Evolutionary conservation across 2,888 invertebrate genomes (phyloP).

Genomic region (Yponomeuta malinellus): DNA sequence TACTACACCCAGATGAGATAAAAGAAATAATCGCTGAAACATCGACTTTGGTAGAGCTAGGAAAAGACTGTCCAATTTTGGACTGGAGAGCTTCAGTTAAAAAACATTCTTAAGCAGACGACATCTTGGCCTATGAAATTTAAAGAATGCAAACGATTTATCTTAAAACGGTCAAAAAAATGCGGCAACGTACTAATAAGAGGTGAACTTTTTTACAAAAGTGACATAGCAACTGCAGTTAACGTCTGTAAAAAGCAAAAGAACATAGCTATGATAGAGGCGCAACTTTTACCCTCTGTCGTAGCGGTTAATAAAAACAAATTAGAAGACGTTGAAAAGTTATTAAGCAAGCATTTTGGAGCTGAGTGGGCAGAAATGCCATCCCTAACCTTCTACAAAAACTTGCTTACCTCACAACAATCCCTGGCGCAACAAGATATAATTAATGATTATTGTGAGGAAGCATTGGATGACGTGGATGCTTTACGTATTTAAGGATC

Average conservation of each 20-base stretch:
- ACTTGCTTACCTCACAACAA: neutral
- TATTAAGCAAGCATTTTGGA: constrained; percentile 11
- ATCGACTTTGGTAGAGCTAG: constrained; percentile 5
- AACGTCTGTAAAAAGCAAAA: constrained; percentile 2
- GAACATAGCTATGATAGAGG: neutral
- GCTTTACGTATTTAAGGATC: neutral
- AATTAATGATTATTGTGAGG: neutral
- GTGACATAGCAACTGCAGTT: neutral
- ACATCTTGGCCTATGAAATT: constrained; percentile 8
- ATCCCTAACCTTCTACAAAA: neutral
- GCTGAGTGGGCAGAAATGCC: neutral
- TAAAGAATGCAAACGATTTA: constrained; percentile 10
- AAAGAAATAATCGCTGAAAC: constrained; percentile 4
- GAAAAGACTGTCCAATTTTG: constrained; percentile 5
- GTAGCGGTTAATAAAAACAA: constrained; percentile 6
- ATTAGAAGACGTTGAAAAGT: constrained; percentile 11
- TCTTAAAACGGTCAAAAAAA: constrained; percentile 3
- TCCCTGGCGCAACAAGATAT: neutral
- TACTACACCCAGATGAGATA: constrained; percentile 20
- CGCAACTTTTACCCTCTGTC: neutral
- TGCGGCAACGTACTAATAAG: constrained; percentile 4
- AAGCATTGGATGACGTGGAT: neutral
- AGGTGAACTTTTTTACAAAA: constrained; percentile 10
- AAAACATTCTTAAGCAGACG: neutral
- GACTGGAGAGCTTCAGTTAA: neutral